Evolutionary conservation across 1,140 invertebrate genomes (phyloP).

Genomic region (Drosophila navojoa): DNA sequence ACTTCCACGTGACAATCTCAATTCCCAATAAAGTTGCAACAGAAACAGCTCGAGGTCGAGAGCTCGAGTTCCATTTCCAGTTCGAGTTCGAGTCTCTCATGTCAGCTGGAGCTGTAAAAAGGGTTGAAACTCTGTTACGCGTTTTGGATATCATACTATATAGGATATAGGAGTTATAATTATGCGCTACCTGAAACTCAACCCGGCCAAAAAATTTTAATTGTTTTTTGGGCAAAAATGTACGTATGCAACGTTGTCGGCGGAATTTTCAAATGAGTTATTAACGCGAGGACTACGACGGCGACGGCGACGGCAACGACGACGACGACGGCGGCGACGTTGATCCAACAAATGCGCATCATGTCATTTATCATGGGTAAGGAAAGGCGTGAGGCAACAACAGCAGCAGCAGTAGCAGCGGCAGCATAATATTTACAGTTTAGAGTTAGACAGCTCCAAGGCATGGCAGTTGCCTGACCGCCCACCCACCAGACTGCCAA

Average conservation of each 20-base stretch:
- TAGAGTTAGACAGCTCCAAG: slow-evolving; percentile 53
- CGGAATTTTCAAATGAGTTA: slow-evolving; percentile 83
- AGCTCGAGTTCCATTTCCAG: no score
- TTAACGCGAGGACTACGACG: slow-evolving; percentile 69
- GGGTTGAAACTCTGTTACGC: slow-evolving; percentile 38
- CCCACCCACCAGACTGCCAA: background rate
- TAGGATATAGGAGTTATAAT: slow-evolving; percentile 47
- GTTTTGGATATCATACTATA: slow-evolving; percentile 31
- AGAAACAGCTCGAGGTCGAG: slow-evolving; percentile 1
- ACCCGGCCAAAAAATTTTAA: slow-evolving; percentile 69
- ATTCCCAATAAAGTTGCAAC: slow-evolving; percentile 29
- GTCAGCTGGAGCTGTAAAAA: slow-evolving; percentile 17
- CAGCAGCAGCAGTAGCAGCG: slow-evolving; percentile 4
- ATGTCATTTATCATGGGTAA: slow-evolving; percentile 76
- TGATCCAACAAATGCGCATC: slow-evolving; percentile 67
- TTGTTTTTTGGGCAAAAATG: slow-evolving; percentile 64
- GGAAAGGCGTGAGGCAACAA: slow-evolving; percentile 48
- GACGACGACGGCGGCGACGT: slow-evolving; percentile 42
- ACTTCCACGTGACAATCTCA: slow-evolving; percentile 20
- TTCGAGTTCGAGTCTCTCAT: background rate
- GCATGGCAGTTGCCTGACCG: slow-evolving; percentile 36
- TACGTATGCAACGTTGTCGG: slow-evolving; percentile 52
- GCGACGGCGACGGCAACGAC: slow-evolving; percentile 23
- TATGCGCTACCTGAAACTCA: slow-evolving; percentile 49
- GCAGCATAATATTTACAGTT: slow-evolving; percentile 20